These are phyloP conservation scores for Archocentrus centrarchus DNA, from an alignment of 2,113 vertebrate species.

Conservation along the genomic window DNA sequence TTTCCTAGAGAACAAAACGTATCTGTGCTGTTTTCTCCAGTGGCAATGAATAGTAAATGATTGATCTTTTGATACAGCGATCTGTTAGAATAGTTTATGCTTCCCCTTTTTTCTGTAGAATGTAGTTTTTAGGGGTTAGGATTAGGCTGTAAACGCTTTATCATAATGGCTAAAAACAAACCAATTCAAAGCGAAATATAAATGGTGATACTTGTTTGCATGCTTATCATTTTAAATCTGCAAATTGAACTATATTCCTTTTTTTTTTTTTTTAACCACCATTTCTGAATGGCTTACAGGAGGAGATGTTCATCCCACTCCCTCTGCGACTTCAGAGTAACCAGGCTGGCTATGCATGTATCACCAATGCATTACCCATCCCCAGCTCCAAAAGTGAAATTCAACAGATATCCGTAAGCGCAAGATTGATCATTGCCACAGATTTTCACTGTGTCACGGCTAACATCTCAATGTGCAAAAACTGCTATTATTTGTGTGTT, in stretches of 20 bases:
- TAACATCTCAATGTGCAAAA: constrained; percentile 20
- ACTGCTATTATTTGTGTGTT: not conserved
- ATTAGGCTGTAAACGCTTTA: not conserved
- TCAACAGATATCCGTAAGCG: constrained; percentile 80
- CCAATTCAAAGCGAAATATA: not conserved
- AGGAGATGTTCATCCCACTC: constrained; percentile 78
- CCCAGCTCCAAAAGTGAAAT: constrained; percentile 80
- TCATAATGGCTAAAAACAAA: not conserved
- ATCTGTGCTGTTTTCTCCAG: constrained; percentile 27
- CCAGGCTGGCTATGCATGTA: constrained; percentile 69
- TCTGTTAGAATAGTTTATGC: not conserved
- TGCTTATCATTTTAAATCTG: not conserved
- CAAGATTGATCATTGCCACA: not conserved
- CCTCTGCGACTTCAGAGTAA: constrained; percentile 69
- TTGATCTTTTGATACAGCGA: not conserved
- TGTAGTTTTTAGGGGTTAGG: not conserved
- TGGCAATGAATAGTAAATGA: not conserved
- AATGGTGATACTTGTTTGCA: not conserved
- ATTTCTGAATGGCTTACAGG: constrained; percentile 56
- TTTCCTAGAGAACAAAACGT: constrained; percentile 40
- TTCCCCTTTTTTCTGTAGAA: not conserved
- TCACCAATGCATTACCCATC: constrained; percentile 73
- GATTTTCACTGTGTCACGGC: not conserved
- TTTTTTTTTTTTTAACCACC: not conserved
- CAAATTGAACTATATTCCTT: not conserved